A percentile compares a stretch with the other conserved stretches of the same genome.
phyloP scores from a whole-genome alignment of 1,140 invertebrate genomes.

The Trichoplusia ni region DNA sequence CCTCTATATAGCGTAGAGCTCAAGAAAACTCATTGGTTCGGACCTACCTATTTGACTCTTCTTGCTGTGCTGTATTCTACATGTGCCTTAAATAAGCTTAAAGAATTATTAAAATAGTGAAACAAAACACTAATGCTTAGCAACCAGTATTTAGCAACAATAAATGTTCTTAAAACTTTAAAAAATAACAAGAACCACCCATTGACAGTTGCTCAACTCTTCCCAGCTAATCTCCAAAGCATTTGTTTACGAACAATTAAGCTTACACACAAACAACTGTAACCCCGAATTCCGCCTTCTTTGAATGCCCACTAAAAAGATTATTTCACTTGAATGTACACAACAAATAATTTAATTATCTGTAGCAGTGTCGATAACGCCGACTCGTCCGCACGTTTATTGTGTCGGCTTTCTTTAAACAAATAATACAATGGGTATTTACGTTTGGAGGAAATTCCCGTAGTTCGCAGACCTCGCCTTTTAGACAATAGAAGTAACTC shows the following conservation, averaged over 20 bases:
- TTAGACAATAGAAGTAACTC: slow-evolving; percentile 33
- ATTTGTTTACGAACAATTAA: not conserved
- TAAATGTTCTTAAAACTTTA: too few species aligned
- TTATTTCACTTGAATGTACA: slow-evolving; percentile 33
- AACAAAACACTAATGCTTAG: too few species aligned
- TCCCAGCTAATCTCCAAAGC: not conserved
- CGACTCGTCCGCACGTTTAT: slow-evolving; percentile 26
- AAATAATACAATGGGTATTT: slow-evolving; percentile 43
- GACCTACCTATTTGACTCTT: too few species aligned
- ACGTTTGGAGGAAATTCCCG: slow-evolving; percentile 40
- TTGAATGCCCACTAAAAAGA: slow-evolving; percentile 16
- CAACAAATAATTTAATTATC: slow-evolving; percentile 48
- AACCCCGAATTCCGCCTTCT: not conserved
- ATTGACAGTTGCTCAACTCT: not conserved
- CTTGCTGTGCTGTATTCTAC: too few species aligned
- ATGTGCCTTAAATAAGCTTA: too few species aligned
- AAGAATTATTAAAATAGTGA: too few species aligned
- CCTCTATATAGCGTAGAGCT: too few species aligned
- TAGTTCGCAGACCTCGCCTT: slow-evolving; percentile 37
- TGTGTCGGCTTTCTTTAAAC: slow-evolving; percentile 42
- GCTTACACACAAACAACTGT: not conserved
- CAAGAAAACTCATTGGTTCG: too few species aligned
- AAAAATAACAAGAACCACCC: not conserved
- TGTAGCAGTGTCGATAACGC: slow-evolving; percentile 41
- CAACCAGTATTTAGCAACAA: too few species aligned